Evolutionary conservation across 2,113 vertebrate genomes (phyloP).

Genomic region (Butorides virescens): DNA sequence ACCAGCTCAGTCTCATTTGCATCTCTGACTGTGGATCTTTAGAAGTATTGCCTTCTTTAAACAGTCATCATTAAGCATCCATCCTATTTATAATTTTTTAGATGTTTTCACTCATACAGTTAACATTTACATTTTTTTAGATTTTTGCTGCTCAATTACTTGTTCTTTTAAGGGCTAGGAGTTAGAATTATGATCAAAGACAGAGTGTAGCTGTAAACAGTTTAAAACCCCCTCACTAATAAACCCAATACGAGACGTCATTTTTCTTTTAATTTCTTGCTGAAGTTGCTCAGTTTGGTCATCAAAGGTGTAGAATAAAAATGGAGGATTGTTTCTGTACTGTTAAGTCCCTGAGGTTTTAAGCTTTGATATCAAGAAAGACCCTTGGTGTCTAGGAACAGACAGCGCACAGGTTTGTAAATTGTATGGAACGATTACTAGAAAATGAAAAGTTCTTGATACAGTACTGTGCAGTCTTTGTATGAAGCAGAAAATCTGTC

Average conservation of each 20-base stretch:
- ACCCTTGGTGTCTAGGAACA: background rate
- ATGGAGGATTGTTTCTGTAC: background rate
- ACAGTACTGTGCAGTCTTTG: background rate
- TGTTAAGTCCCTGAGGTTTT: background rate
- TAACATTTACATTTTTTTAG: background rate
- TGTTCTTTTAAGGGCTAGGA: background rate
- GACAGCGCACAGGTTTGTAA: background rate
- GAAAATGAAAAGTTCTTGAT: background rate
- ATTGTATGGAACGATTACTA: background rate
- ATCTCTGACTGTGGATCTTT: background rate
- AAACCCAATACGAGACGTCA: background rate
- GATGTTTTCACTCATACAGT: background rate
- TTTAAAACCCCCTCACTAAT: background rate
- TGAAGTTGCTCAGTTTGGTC: background rate
- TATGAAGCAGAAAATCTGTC: background rate
- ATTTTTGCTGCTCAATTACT: background rate
- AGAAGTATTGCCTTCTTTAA: background rate
- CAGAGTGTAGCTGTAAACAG: background rate
- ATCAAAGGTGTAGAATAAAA: background rate
- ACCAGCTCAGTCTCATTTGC: background rate
- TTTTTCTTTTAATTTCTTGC: background rate
- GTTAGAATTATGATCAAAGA: background rate
- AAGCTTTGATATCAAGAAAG: background rate
- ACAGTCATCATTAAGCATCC: background rate
- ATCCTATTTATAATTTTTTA: background rate